These are phyloP conservation scores for Himalopsyche japonica DNA, from an alignment of 2,888 invertebrate species.

Conservation along the genomic window DNA sequence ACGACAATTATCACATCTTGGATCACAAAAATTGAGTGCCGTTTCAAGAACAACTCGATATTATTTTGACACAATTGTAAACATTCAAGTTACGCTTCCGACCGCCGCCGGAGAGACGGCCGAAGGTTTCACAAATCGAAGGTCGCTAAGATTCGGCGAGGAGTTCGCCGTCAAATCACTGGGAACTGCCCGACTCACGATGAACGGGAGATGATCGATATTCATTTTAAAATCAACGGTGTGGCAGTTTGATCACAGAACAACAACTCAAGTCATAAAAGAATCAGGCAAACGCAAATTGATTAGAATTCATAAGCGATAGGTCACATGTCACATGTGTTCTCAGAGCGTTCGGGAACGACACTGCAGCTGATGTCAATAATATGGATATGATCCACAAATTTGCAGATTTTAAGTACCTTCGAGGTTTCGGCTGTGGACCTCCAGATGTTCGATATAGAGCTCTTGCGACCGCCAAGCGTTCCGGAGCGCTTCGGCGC, in stretches of 20 bases:
- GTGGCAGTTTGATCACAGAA: conserved; percentile 23
- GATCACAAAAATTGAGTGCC: not conserved
- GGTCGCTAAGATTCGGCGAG: not conserved
- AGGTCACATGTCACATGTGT: conserved; percentile 24
- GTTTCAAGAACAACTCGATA: not conserved
- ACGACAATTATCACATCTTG: not conserved
- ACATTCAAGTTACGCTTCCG: not conserved
- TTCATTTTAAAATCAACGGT: conserved; percentile 4
- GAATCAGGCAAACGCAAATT: conserved; percentile 29
- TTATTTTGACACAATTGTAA: not conserved
- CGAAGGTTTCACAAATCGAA: not conserved
- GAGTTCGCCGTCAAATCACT: not conserved
- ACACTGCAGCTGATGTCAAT: conserved; percentile 19
- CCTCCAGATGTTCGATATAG: conserved; percentile 75
- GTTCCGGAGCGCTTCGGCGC: conserved; percentile 67
- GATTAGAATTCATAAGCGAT: conserved; percentile 7
- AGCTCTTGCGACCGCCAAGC: conserved; percentile 77
- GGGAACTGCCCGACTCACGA: not conserved
- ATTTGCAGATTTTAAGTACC: conserved; percentile 64
- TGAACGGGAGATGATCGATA: not conserved
- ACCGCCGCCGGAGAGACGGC: not conserved
- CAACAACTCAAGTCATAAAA: conserved; percentile 28
- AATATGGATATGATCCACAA: conserved; percentile 24
- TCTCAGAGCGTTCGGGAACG: conserved; percentile 9
- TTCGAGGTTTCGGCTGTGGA: conserved; percentile 75